Evolutionary conservation across 2,888 invertebrate genomes (phyloP), one percentile per base, ranked within the genome.

Genomic region (Luperina nickerlii): DNA sequence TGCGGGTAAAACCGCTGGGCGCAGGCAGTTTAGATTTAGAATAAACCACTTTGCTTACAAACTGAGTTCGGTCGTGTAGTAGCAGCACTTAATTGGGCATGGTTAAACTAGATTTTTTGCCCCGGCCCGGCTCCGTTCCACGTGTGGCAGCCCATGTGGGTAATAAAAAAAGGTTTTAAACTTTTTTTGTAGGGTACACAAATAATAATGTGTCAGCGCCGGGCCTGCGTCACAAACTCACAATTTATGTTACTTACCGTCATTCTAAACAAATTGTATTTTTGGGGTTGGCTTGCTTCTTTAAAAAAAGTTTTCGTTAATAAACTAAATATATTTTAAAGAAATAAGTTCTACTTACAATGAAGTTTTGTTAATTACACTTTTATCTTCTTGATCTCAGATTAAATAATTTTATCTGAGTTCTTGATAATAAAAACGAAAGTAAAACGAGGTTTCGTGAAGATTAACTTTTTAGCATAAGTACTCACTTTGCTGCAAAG

Each of bases 111-210:
- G 71, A 74, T 84, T 80, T 85, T 82, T 83, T 78, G 76, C 62
- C 48, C 65, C n/a, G 27, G 60, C 48, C 65, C n/a, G 27, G 60
- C 76, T 74, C 65, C 75, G 73, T 62, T 60, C 73, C 86, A 88
- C 86, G 86, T 88, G 88, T 75, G 85, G 70, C 79, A 57, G 78
- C 75, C 70, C 87, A 83, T 83, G 78, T 85, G 88, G 62, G 60
- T 73, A 66, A 79, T 76, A 86, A 89, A 83, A 81, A 83, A 88
- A 80, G 79, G 62, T 48, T 68, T 82, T 69, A 45, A 79, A 65
- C 13, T 1, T 78, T 89, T 87, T 81, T 27, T 79, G 73, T n/a
- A 67, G 75, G 70, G 68, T 73, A 81, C 73, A 89, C 85, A 54
- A 85, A 68, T 77, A 79, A 85, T 81, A 87, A 87, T 75, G 60